A percentile compares a stretch with the other conserved stretches of the same genome.
Evolutionary conservation across 2,888 invertebrate species (phyloP).

Genomic region (Sphaerophoria rueppellii): DNA sequence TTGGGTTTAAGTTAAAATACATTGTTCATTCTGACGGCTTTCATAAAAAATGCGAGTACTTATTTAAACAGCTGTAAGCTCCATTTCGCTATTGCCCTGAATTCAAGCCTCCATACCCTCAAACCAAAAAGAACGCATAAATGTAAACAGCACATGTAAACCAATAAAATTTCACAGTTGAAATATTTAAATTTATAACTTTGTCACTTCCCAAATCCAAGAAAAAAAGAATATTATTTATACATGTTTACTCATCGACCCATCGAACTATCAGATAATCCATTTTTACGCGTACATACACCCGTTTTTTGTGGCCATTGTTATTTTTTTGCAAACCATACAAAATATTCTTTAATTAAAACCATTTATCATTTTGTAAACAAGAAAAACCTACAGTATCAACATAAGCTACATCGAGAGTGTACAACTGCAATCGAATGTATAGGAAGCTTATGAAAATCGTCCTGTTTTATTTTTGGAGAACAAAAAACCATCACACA

Average conservation of each 20-base stretch:
- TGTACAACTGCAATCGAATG: constrained; percentile 1
- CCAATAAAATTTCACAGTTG: neutral
- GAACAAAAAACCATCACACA: neutral
- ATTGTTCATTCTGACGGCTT: too few species aligned
- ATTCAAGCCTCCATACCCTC: neutral
- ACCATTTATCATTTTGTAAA: constrained; percentile 65
- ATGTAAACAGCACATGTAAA: neutral
- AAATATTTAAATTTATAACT: neutral
- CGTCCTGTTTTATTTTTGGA: neutral
- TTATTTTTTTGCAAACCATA: constrained; percentile 15
- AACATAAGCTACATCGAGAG: constrained; percentile 6
- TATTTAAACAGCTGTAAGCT: too few species aligned
- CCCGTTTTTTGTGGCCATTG: neutral
- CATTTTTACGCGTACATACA: neutral
- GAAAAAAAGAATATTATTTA: neutral
- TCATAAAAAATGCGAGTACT: too few species aligned
- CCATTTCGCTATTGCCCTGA: too few species aligned
- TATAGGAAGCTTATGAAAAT: constrained; percentile 4
- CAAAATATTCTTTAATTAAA: constrained; percentile 61
- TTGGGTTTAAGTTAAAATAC: too few species aligned
- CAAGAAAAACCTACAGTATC: constrained; percentile 37
- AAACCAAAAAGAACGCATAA: neutral
- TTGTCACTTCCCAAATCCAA: constrained; percentile 15
- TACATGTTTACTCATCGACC: neutral
- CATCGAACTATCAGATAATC: neutral